These are phyloP conservation scores for Aselliscus stoliczkanus DNA, from an alignment of 2,797 vertebrate species.

Conservation along the genomic window DNA sequence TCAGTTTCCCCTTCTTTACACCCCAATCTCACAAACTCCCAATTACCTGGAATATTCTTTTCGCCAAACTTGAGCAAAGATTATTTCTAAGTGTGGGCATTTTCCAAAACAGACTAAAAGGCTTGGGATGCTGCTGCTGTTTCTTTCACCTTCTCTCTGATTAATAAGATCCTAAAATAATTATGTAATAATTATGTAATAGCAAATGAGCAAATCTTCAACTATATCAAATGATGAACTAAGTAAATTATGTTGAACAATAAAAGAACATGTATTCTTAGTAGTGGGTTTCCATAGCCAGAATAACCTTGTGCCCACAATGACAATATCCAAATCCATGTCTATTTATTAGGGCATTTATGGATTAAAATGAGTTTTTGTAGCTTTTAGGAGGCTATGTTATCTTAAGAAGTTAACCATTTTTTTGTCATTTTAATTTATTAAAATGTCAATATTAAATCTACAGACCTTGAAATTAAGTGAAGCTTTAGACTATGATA, in stretches of 20 bases:
- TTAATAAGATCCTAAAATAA: background rate
- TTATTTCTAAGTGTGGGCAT: background rate
- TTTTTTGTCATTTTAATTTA: background rate
- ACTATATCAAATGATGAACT: background rate
- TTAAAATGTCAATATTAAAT: background rate
- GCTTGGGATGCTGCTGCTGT: background rate
- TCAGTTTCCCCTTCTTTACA: background rate
- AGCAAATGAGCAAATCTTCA: background rate
- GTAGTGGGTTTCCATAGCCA: background rate
- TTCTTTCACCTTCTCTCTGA: background rate
- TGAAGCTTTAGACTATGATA: background rate
- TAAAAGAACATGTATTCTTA: background rate
- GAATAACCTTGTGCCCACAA: background rate
- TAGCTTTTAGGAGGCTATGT: background rate
- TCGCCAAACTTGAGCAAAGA: background rate
- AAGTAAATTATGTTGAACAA: background rate
- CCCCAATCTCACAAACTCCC: background rate
- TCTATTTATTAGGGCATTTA: background rate
- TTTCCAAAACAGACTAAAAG: background rate
- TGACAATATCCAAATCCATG: background rate
- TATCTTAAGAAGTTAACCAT: background rate
- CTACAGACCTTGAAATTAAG: background rate
- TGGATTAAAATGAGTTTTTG: background rate
- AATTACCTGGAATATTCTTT: background rate
- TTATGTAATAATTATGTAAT: background rate